Evolutionary conservation across 2,797 vertebrate species (phyloP), one percentile per base, ranked within the genome.

Genomic region (Nyctalus aviator): DNA sequence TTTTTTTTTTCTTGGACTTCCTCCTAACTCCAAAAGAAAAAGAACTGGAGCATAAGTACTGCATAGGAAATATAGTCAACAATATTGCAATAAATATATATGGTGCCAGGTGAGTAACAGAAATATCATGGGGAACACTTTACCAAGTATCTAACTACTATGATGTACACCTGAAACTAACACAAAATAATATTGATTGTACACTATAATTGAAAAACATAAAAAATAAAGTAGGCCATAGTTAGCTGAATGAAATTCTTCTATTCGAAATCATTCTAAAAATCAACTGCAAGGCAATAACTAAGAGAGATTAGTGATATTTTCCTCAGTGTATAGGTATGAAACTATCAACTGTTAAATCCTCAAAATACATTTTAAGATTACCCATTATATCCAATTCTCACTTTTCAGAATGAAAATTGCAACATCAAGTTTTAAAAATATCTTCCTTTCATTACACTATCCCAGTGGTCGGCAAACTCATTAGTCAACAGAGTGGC

Each of bases 1-100:
- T 48, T 73, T 93, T 76, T 62, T 41, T 84, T 84, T 84, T 75
- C n/a, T 92, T 93, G 50, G n/a, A 64, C 71, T 88, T 94, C 50
- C 50, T 87, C n/a, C 82, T 88, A 81, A 81, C 27, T 32, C 14
- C 72, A 71, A 84, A 77, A 66, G n/a, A 35, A 59, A n/a, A 64
- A 79, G 25, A 81, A 81, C 25, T 59, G 35, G 32, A 25, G 32
- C n/a, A 9, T 78, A 55, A 55, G 21, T 55, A 55, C 13, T 35
- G 32, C 21, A 78, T 35, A 55, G 7, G 20, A 55, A 55, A 78
- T 37, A 69, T 35, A 78, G 50, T 78, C 50, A 78, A 78, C 53
- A 25, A 25, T 35, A 78, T 9, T 55, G 50, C 35, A 77, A 35
- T 78, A 78, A 78, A 32, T 55, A 32, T 77, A 6, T 32, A 55